Evolutionary conservation across 2,888 invertebrate genomes (phyloP), one percentile per base, ranked within the genome.

Genomic region (Magallana nippona): DNA sequence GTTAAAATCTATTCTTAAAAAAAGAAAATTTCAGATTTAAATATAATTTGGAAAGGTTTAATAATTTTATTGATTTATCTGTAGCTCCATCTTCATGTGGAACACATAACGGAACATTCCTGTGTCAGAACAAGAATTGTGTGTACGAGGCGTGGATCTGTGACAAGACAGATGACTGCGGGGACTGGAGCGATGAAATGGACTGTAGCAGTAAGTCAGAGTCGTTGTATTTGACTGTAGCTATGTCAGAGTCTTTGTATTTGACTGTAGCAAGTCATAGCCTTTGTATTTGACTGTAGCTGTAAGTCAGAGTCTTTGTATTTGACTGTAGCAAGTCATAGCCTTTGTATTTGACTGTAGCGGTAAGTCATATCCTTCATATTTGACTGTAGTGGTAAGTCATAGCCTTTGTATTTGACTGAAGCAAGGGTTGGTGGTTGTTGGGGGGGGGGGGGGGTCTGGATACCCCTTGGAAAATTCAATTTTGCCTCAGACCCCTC

Each of bases 101-200:
- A 10, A 86, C 89, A 10, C 91, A 91, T 27, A 93, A 92, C 86
- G 93, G 93, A 15, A 92, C 93, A 63, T 95, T 94, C 87, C 92
- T 94, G 78, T 95, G 95, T 91, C 90, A 91, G 81, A 95, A 95
- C 88, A 92, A 92, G 1, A 91, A 91, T 1, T 95, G 95, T 90
- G 94, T 95, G 80, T 93, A 93, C 71, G 94, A 94, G 86, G 91
- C 92, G 5, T 94, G 95, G 92, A 92, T 93, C 83, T 95, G 95
- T 92, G 95, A 95, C 85, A 90, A 91, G 62, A 92, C 93, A 10
- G 93, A 95, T 88, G 95, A 95, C 89, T 95, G 95, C 90, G 94
- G 94, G 2, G 95, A 95, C 88, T 92, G 91, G 85, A 95, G 94
- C 84, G 95, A 95, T 90, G 95, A 95, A 91, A 87, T 91, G 27